Percentiles rank a stretch among this genome's conserved stretches.
phyloP scores from a whole-genome alignment of 1,140 invertebrate genomes.

The Colletes gigas region DNA sequence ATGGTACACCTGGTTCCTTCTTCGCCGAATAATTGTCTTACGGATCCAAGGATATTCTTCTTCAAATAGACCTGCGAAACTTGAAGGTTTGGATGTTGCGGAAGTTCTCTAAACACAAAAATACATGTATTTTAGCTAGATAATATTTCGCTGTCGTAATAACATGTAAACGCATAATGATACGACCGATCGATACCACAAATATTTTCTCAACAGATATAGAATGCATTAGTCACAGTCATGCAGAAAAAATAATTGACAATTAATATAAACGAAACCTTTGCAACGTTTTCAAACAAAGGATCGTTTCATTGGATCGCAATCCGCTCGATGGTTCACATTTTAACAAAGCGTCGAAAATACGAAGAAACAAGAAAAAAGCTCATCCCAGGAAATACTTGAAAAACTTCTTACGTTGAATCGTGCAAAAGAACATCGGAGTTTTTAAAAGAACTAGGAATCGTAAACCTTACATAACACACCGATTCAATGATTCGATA shows the following conservation, averaged over 20 bases:
- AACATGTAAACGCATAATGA: neutral
- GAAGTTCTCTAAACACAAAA: constrained; percentile 80
- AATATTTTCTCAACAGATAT: neutral
- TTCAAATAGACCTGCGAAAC: constrained; percentile 81
- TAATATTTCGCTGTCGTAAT: neutral
- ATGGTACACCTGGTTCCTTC: constrained; percentile 81
- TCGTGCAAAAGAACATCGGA: no score
- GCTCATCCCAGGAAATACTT: no score
- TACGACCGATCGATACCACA: neutral
- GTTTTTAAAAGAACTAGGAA: no score
- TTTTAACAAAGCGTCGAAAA: no score
- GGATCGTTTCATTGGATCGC: neutral
- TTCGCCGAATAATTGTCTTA: constrained; percentile 83
- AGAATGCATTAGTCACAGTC: neutral
- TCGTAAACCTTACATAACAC: no score
- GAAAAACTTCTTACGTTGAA: no score
- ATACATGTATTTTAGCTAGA: neutral
- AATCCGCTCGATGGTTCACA: no score
- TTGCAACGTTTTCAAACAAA: neutral
- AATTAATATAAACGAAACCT: neutral
- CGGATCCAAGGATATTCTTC: constrained; percentile 82
- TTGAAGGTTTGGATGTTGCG: constrained; percentile 68
- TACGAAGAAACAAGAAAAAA: no score
- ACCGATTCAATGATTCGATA: no score
- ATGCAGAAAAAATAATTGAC: constrained; percentile 5